Conservation (phyloP, 2,113 vertebrate genomes). For the Phoxinus phoxinus region DNA sequence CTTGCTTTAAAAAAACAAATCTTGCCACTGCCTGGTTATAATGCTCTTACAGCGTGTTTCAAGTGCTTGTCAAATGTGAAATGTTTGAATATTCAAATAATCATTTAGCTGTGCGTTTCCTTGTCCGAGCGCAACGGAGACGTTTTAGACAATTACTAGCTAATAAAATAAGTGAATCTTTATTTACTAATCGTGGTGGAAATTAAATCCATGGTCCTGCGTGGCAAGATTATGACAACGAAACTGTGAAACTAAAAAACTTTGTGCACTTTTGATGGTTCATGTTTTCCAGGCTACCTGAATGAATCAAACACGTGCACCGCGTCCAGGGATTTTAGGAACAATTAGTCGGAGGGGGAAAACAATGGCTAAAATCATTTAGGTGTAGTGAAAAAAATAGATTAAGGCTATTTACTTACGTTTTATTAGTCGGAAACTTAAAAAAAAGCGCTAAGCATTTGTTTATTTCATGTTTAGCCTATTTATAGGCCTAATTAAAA, state of each 20-base stretch:
- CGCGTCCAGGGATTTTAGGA: not conserved
- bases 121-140: not conserved
- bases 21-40: conserved; percentile 1
- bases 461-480: not conserved
- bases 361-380: not conserved
- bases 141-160: not conserved
- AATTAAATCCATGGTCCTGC: not conserved
- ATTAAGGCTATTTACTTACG: not conserved
- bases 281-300: not conserved
- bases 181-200: not conserved
- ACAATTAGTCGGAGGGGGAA: not conserved
- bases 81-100: conserved; percentile 4
- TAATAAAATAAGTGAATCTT: not conserved
- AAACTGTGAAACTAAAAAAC: not conserved
- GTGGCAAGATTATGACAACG: not conserved
- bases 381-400: not conserved
- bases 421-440: not conserved
- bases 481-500: not conserved
- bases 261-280: not conserved
- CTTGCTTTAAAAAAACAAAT: conserved; percentile 11
- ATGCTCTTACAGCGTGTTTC: conserved; percentile 6
- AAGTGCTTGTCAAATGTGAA: not conserved
- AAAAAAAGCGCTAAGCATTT: not conserved
- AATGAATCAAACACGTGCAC: not conserved
- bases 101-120: not conserved